These are phyloP conservation scores for Parauchenoglanis ngamensis DNA, from an alignment of 2,797 vertebrate species.

Conservation along the genomic window DNA sequence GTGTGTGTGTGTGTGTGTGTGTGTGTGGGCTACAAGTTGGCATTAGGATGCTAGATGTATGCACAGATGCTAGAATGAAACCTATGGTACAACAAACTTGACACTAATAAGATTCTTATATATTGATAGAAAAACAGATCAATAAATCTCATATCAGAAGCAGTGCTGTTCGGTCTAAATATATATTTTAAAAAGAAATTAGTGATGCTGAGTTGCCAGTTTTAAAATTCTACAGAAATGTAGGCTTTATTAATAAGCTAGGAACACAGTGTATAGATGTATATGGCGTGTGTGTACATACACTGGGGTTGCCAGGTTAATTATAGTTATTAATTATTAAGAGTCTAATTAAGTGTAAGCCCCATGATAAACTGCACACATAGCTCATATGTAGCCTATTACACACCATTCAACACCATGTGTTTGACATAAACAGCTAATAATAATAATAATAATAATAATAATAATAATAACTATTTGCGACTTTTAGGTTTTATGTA, in stretches of 20 bases:
- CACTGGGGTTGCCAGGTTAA: neutral
- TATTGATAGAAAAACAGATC: neutral
- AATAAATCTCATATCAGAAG: neutral
- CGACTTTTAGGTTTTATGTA: neutral
- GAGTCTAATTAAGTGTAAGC: neutral
- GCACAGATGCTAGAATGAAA: neutral
- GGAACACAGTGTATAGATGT: neutral
- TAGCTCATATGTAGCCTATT: neutral
- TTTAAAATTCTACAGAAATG: too few species aligned
- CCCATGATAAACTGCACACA: neutral
- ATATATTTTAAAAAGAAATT: fast-evolving
- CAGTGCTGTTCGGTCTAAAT: neutral
- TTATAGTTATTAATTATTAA: neutral
- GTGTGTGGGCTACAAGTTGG: slow-evolving; percentile 17
- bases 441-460: neutral
- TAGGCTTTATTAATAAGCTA: neutral
- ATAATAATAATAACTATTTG: neutral
- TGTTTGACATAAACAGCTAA: neutral
- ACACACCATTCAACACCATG: too few species aligned
- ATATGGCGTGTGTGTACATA: too few species aligned
- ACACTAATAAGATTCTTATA: neutral
- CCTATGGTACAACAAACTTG: neutral
- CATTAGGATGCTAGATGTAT: neutral
- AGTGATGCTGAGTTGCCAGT: neutral
- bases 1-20: neutral